These are phyloP conservation scores for Lanius collurio DNA, from an alignment of 2,113 vertebrate genomes.

Conservation along the genomic window DNA sequence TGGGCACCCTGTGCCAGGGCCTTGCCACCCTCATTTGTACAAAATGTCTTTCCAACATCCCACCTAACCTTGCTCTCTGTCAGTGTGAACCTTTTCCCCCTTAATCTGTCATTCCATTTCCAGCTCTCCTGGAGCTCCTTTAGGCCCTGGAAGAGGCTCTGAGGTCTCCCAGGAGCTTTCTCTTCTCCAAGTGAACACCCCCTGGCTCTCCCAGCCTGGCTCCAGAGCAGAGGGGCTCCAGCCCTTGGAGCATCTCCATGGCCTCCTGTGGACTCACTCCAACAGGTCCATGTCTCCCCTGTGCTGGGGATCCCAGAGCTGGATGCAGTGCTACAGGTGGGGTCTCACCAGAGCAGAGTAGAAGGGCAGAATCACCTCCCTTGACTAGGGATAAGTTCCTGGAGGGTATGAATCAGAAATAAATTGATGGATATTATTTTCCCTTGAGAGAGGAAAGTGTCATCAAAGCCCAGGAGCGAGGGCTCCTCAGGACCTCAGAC, in stretches of 20 bases:
- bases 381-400: neutral
- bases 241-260: neutral
- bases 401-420: neutral
- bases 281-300: neutral
- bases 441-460: neutral
- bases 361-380: neutral
- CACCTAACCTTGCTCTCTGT: neutral
- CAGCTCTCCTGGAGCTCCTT: neutral
- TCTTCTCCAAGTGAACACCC: neutral
- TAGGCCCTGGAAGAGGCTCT: neutral
- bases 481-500: neutral
- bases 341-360: neutral
- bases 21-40: fast-evolving
- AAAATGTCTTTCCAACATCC: neutral
- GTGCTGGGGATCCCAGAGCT: neutral
- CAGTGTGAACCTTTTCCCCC: neutral
- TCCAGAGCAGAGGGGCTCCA: neutral
- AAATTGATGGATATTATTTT: neutral
- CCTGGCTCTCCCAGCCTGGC: neutral
- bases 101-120: neutral
- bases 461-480: neutral
- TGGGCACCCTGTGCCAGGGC: neutral
- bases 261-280: neutral
- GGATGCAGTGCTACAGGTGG: neutral
- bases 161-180: neutral